These are phyloP conservation scores for Lamprotornis superbus DNA, from an alignment of 2,113 vertebrate genomes.

Conservation along the genomic window DNA sequence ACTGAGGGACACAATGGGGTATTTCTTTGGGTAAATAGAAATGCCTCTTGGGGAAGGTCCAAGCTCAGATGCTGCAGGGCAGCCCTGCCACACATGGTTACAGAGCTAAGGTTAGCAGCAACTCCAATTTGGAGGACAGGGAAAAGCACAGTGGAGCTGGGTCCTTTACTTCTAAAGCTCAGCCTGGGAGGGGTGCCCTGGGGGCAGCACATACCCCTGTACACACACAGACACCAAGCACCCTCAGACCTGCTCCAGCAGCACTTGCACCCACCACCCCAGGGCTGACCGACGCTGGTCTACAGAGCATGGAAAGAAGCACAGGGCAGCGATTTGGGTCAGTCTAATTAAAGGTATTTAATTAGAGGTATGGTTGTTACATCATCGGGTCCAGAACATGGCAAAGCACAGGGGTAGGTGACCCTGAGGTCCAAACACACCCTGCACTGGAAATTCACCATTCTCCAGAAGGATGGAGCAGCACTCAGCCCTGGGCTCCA, in stretches of 20 bases:
- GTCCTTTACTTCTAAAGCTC: neutral
- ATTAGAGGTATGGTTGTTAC: slow-evolving; percentile 63
- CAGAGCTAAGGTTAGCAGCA: neutral
- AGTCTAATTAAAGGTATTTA: slow-evolving; percentile 74
- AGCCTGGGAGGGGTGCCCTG: neutral
- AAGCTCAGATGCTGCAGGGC: neutral
- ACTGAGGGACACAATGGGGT: neutral
- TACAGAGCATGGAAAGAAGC: slow-evolving; percentile 53
- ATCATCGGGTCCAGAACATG: slow-evolving; percentile 11
- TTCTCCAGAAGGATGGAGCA: neutral
- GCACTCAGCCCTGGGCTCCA: neutral
- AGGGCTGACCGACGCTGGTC: neutral
- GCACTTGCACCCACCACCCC: neutral
- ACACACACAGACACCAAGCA: neutral
- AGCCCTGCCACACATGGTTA: neutral
- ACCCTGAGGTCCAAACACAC: neutral
- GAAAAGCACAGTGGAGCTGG: neutral
- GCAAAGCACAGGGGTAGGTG: neutral
- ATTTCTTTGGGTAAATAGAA: neutral
- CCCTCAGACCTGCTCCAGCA: neutral
- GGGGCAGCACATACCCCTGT: neutral
- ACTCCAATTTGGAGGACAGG: neutral
- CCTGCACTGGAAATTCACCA: neutral
- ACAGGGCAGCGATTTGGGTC: slow-evolving; percentile 53
- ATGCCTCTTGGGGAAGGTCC: neutral